These are phyloP conservation scores for Euglossa dilemma DNA, from an alignment of 1,140 invertebrate species.

Conservation along the genomic window DNA sequence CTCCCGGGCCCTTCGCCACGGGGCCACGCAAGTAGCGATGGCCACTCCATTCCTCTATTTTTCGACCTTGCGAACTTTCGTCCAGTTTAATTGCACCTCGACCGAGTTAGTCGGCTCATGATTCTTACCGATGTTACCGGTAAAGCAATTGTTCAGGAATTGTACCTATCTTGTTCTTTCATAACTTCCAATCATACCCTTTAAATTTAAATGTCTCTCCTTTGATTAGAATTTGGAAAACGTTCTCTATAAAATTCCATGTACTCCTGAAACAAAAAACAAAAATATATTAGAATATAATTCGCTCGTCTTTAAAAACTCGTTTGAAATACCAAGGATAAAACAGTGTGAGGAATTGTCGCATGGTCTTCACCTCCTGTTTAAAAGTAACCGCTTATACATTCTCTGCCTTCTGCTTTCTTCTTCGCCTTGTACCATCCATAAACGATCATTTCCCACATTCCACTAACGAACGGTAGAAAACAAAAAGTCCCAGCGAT, in stretches of 20 bases:
- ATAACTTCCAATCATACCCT: background rate
- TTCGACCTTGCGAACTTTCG: constrained; percentile 31
- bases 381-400: background rate
- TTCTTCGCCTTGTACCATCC: background rate
- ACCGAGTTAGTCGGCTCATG: background rate
- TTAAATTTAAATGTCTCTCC: background rate
- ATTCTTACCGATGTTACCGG: background rate
- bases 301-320: background rate
- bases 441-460: constrained; percentile 8
- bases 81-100: constrained; percentile 28
- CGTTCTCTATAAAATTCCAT: too few relatives aligned
- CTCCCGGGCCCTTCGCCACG: constrained; percentile 47
- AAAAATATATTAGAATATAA: background rate
- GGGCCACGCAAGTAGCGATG: constrained; percentile 53
- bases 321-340: background rate
- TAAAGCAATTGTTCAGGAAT: constrained; percentile 48
- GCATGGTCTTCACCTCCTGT: background rate
- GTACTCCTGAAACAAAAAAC: background rate
- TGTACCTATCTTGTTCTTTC: background rate
- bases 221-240: too few relatives aligned
- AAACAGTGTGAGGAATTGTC: background rate
- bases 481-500: constrained; percentile 13
- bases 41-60: constrained; percentile 36
- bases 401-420: background rate
- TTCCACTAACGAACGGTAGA: constrained; percentile 3